These are phyloP conservation scores for Hippoglossus hippoglossus DNA, from an alignment of 2,797 vertebrate genomes.

Conservation along the genomic window DNA sequence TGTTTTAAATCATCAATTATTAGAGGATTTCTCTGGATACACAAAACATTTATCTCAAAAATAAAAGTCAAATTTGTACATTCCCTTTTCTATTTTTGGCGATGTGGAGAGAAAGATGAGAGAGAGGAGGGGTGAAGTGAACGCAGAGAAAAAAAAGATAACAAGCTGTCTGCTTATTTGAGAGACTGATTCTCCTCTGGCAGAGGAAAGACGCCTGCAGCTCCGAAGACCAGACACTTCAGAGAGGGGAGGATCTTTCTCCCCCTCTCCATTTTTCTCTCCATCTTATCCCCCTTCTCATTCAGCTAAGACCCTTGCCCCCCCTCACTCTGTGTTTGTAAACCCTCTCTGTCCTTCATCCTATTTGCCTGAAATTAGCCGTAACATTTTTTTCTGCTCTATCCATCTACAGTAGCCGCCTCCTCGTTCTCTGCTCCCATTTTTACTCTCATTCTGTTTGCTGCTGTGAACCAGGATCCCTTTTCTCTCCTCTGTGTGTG, in stretches of 20 bases:
- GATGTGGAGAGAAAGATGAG: too few relatives aligned
- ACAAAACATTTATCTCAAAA: too few relatives aligned
- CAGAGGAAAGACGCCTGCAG: not conserved
- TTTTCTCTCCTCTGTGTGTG: slow-evolving; percentile 31
- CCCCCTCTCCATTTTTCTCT: slow-evolving; percentile 15
- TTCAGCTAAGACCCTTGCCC: not conserved
- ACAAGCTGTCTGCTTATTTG: slow-evolving; percentile 36
- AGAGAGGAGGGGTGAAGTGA: not conserved
- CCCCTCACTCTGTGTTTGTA: not conserved
- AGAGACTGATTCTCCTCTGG: slow-evolving; percentile 34
- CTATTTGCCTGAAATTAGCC: not conserved
- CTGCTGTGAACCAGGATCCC: slow-evolving; percentile 55
- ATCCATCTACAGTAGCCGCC: slow-evolving; percentile 10
- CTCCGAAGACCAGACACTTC: slow-evolving; percentile 48
- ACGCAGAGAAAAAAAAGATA: slow-evolving; percentile 36
- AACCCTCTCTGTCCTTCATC: not conserved
- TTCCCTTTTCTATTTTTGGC: too few relatives aligned
- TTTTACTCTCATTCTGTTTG: slow-evolving; percentile 29
- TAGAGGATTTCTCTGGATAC: too few relatives aligned
- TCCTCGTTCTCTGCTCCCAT: slow-evolving; percentile 24
- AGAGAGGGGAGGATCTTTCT: slow-evolving; percentile 31
- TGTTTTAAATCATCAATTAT: too few relatives aligned
- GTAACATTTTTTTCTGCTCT: not conserved
- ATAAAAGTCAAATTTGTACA: too few relatives aligned
- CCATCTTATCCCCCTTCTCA: not conserved